Evolutionary conservation across 2,888 invertebrate species (phyloP), one percentile per base, ranked within the genome.

Genomic region (Lithodes maja): DNA sequence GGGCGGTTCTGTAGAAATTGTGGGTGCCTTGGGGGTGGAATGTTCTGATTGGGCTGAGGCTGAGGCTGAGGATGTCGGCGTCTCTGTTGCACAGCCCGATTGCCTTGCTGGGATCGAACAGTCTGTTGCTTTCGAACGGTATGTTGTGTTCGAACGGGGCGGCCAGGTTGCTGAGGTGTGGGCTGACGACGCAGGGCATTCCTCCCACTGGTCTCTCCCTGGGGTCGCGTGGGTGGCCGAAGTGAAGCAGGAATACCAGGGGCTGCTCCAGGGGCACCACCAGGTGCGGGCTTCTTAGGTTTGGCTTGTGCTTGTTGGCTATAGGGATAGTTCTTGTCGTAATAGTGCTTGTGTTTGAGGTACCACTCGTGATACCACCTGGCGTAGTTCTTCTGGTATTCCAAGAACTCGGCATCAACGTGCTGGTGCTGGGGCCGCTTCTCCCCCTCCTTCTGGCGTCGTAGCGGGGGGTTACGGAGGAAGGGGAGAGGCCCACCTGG

Each of bases 321-420:
- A 17, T 74, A 74, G 7, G 86, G 86, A 53, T 86, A 86, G 61
- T 86, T 3, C 49, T 86, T 77, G 50, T 86, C 86, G 75, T 86
- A 86, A 55, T 86, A 86, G 7, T 86, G 55, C 61, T 86, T 86
- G 61, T 86, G 74, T 68, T 69, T 71, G 3, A 86, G 74, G 53
- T 86, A 86, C 86, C 86, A 86, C 17, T 86, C 55, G 81, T 81
- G 7, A 50, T 86, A 86, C 86, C 86, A 86, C 75, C 81, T 55
- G 2, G 81, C 81, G 9, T 86, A 86, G 53, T 61, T 86, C 81
- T 86, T 80, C 86, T 86, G 80, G 75, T 81, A 86, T 7, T 86
- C 86, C 3, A 61, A n/a, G 2, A 69, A 71, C 52, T 86, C 80
- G 12, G 69, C 49, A 68, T 86, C 86, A 15, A 86, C 12, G 1